Base-by-base conservation (phyloP, 2,113 vertebrate genomes). In the Oreocharis arfaki region DNA sequence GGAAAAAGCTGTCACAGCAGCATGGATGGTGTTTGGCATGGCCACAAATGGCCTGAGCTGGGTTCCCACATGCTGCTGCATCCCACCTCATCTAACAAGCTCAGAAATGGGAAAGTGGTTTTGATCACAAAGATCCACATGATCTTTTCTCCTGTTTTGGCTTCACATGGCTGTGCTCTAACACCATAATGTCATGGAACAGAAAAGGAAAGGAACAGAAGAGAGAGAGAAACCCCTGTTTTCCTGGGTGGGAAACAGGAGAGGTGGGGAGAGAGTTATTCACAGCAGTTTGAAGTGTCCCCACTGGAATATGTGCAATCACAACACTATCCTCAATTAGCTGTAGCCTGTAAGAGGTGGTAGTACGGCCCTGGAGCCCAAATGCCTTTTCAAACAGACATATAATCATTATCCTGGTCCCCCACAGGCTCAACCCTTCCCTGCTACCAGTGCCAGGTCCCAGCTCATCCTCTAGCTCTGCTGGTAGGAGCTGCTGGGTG, bases 121-220 rank as follows among this genome's bases (percentile, higher is more conserved):
- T 87, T 57, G 22, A n/a, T n/a, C n/a, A n/a, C n/a, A n/a, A n/a
- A n/a, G n/a, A n/a, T 13, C 19, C n/a, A 15, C 13, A 32, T 9
- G 13, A 32, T 37, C 60, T 76, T n/a, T 81, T 81, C 10, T n/a
- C 30, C 52, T 0, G 0, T 6, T 77, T 39, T 39, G 21, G 27
- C 68, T 86, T 91, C 3, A 4, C 6, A 16, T 2, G 2, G 41
- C 37, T 87, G 37, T 89, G 55, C 46, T 91, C n/a, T 69, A 60
- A 76, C 41, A 64, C 33, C 0, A 0, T 28, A 71, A 64, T 1
- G 1, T 14, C 2, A 2, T 6, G 16, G 59, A 28, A 64, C 18
- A 84, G 35, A 52, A 87, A 52, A 81, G 55, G 50, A 56, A 8
- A 46, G n/a, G 53, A 46, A 44, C 11, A n/a, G n/a, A n/a, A n/a